Conservation (phyloP, 2,797 vertebrate genomes). For the Chelon auratus region DNA sequence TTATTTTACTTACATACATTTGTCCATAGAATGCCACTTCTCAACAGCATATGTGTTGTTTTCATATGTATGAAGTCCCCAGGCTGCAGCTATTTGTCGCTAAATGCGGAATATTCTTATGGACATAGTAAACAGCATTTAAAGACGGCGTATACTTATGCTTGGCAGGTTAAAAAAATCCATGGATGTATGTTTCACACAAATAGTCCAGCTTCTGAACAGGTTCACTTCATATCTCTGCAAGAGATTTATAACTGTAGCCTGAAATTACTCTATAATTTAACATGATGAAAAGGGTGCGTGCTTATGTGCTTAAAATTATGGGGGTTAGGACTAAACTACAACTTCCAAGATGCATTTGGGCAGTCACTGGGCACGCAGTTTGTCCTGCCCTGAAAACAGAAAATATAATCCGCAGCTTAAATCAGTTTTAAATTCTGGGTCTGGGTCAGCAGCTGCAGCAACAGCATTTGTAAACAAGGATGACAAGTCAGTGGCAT, state of each 20-base stretch:
- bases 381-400: slow-evolving; percentile 1
- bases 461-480: background rate
- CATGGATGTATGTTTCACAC: too few species aligned
- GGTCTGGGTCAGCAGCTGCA: slow-evolving; percentile 17
- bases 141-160: too few species aligned
- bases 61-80: too few species aligned
- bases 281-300: background rate
- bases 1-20: too few species aligned
- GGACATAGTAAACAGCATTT: too few species aligned
- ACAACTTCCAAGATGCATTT: background rate
- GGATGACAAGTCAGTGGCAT: background rate
- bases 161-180: too few species aligned
- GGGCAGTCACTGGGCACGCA: background rate
- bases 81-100: too few species aligned
- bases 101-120: too few species aligned
- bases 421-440: slow-evolving; percentile 10
- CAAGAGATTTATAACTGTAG: background rate
- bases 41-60: too few species aligned
- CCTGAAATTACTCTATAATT: background rate
- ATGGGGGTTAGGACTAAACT: background rate
- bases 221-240: background rate
- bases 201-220: background rate
- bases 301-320: background rate
- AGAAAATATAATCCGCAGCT: slow-evolving; percentile 14
- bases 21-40: too few species aligned